Evolutionary conservation across 2,113 vertebrate genomes (phyloP).

Genomic region (Speoplatyrhinus poulsoni): DNA sequence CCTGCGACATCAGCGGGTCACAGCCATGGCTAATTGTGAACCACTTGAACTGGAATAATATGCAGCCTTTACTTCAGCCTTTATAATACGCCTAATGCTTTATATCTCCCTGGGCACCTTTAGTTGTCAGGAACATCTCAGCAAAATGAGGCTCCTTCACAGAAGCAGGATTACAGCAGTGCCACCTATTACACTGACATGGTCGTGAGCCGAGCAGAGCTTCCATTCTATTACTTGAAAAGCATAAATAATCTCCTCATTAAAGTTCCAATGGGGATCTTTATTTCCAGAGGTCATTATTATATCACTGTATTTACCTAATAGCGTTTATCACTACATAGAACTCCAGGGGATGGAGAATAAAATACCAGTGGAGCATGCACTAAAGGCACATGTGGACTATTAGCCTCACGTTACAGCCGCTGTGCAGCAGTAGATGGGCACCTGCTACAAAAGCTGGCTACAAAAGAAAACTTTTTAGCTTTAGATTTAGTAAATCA

Average conservation of each 20-base stretch:
- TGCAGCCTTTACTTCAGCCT: too few relatives aligned
- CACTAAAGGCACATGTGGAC: slow-evolving; percentile 54
- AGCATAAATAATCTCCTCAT: slow-evolving; percentile 41
- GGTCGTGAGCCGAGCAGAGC: not conserved
- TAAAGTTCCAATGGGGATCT: slow-evolving; percentile 41
- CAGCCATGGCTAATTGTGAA: too few relatives aligned
- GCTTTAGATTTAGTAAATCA: too few relatives aligned
- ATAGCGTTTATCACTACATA: slow-evolving; percentile 36
- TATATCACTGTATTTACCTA: slow-evolving; percentile 50
- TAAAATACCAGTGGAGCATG: slow-evolving; percentile 29
- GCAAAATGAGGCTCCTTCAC: too few relatives aligned
- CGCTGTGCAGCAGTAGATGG: too few relatives aligned
- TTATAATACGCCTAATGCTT: too few relatives aligned
- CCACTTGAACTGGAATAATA: too few relatives aligned
- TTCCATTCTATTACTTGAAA: not conserved
- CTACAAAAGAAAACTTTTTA: too few relatives aligned
- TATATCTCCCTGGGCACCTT: too few relatives aligned
- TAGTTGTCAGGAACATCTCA: too few relatives aligned
- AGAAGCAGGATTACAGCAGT: not conserved
- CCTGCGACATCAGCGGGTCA: too few relatives aligned
- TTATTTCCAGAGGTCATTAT: slow-evolving; percentile 44
- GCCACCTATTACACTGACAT: slow-evolving; percentile 26
- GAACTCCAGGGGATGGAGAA: slow-evolving; percentile 23
- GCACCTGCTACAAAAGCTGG: not conserved
- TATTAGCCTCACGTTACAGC: slow-evolving; percentile 27